Evolutionary conservation across 2,888 invertebrate genomes (phyloP), one percentile per base, ranked within the genome.

Genomic region (Rhaphigaster nebulosa): DNA sequence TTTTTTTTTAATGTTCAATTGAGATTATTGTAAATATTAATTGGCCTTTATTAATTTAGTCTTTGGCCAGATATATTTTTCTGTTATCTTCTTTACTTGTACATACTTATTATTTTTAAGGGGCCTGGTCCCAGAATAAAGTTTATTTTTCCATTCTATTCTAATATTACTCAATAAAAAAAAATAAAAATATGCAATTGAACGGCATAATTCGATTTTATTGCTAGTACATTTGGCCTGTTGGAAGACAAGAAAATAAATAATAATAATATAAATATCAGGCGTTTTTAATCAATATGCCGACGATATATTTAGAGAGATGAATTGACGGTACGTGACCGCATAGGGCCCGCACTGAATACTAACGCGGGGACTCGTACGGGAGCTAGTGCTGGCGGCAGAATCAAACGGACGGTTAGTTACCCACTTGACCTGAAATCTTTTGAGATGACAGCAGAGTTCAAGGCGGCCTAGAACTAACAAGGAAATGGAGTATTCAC

Each of bases 401-500:
- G 20, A 38, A 38, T 76, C 70, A 76, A 76, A 76, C 70, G 38
- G 38, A 76, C 0, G 70, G 34, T 38, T 76, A 76, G 70, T 76
- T 38, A 76, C 12, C 38, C 70, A 76, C 70, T 76, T 76, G 70
- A 76, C 70, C 70, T 76, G 70, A 38, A 76, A 76, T 38, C 70
- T 76, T 65, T 38, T 76, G 20, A 76, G 70, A 38, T 76, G 70
- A 76, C 70, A 76, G 70, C 26, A 76, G 70, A 76, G 70, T 34
- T 34, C 70, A 76, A 76, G 34, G 70, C 70, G 70, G 6, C 15
- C 10, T 76, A 76, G 34, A 38, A 76, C 70, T 76, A 76, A 76
- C 70, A 76, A 76, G 70, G 70, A 76, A 76, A 76, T 76, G 38
- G 70, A 76, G 70, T 76, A 76, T 76, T 38, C 70, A 0, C 70